phyloP scores from a whole-genome alignment of 2,797 vertebrate genomes.

The Synaphobranchus kaupii region DNA sequence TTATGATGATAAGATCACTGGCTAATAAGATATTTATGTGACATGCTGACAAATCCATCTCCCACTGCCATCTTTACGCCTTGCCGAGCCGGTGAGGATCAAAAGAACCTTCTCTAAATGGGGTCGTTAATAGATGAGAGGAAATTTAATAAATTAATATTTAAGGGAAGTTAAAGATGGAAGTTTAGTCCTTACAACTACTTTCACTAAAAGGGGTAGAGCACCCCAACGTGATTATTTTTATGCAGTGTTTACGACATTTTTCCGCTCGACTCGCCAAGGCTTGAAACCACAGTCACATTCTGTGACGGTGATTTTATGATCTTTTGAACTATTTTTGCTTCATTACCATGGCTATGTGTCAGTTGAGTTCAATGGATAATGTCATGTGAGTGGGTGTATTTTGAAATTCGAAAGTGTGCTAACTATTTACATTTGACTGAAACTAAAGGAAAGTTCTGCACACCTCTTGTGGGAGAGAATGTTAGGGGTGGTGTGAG shows the following conservation, averaged over 20 bases:
- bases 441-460: not conserved
- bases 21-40: slow-evolving; percentile 98
- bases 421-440: slow-evolving; percentile 7
- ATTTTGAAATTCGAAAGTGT: not conserved
- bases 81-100: slow-evolving; percentile 72
- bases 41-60: slow-evolving; percentile 85
- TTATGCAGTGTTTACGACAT: not conserved
- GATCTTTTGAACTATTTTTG: slow-evolving; percentile 15
- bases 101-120: slow-evolving; percentile 77
- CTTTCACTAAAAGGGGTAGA: slow-evolving; percentile 10
- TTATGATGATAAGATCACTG: slow-evolving; percentile 93
- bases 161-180: slow-evolving; percentile 33
- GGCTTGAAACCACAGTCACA: not conserved
- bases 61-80: slow-evolving; percentile 68
- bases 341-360: not conserved
- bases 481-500: not conserved
- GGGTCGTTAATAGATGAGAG: slow-evolving; percentile 74
- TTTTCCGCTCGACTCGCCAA: slow-evolving; percentile 6
- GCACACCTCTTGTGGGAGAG: not conserved
- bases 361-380: not conserved
- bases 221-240: slow-evolving; percentile 4
- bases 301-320: slow-evolving; percentile 13
- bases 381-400: not conserved
- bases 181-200: slow-evolving; percentile 18
- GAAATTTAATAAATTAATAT: slow-evolving; percentile 77